Base-by-base conservation (phyloP, 2,888 invertebrate genomes). In the Eupithecia inturbata region DNA sequence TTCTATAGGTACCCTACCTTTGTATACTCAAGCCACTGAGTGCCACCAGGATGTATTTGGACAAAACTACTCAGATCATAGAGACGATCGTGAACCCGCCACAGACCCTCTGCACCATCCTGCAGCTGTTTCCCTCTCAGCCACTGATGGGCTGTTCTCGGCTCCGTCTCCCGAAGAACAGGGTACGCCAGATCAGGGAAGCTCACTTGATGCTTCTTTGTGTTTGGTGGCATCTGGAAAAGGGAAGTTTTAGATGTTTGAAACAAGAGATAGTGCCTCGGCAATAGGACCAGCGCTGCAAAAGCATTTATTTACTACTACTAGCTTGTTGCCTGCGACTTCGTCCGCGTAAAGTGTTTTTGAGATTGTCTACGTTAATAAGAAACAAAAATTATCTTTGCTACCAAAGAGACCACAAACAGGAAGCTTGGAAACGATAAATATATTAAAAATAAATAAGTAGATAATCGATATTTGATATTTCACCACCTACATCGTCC, bases 61-160 rank as follows among this genome's bases (percentile, higher is more conserved):
- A 97, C 93, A 85, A 98, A 99, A 9, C 95, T 95, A 0, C 96
- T 96, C 64, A 99, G 95, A 89, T 99, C 98, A 88, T 99, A 99
- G 0, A 99, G 92, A 14, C 91, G 91, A 86, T 98, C 95, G 73
- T 97, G 95, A 49, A 98, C 95, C 75, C 98, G 95, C 98, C 98
- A 98, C 0, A 97, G 89, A 12, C 95, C 96, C 88, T 97, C 97
- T 0, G 97, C 97, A 1, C 96, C 96, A 80, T 97, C 97, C 78
- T 96, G 96, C 39, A 91, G 81, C 45, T 93, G 93, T 83, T 97
- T 96, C 0, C 96, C 96, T 39, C 95, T 91, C 41, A 97, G 82
- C 96, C 97, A 98, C 75, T 89, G 86, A 12, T 91, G 89, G 0
- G 92, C 85, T 0, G 95, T 92, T 77, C 91, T 94, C 0, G 95